Evolutionary conservation across 53 echinoderm and acorn worm genomes (phyloP).

Genomic region (Zoroaster sp.): DNA sequence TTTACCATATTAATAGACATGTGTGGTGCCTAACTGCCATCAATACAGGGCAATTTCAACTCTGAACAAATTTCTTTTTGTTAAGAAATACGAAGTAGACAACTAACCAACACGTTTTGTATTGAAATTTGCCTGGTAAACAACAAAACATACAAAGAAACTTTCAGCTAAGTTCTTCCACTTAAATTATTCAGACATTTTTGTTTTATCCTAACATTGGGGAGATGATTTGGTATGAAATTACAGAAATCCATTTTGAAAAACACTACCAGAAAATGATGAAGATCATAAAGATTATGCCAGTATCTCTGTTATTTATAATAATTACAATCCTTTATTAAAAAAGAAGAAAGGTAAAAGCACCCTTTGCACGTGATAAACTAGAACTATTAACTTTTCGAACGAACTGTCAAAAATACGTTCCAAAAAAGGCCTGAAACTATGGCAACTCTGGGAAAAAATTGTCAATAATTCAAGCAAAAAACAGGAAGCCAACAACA

Average conservation of each 20-base stretch:
- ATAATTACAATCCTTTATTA: neutral
- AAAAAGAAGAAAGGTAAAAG: neutral
- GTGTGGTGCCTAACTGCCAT: no score
- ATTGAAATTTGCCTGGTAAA: neutral
- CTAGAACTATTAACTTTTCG: conserved; percentile 6
- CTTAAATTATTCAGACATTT: no score
- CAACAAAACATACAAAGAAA: neutral
- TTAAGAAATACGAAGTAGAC: no score
- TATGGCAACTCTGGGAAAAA: neutral
- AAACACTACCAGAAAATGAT: neutral
- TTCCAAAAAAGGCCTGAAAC: neutral
- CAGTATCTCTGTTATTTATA: neutral
- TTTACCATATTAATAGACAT: no score
- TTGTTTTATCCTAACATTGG: no score
- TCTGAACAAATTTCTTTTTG: no score
- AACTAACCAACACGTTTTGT: no score
- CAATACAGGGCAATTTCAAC: no score
- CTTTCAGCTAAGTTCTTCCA: no score
- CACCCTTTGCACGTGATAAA: conserved; percentile 12
- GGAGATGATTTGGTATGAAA: no score
- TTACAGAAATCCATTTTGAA: neutral
- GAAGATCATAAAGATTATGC: neutral
- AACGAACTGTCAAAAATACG: neutral
- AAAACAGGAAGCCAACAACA: neutral
- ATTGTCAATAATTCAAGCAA: neutral